phyloP scores from a whole-genome alignment of 2,113 vertebrate genomes.

The Tetraodon nigroviridis region DNA sequence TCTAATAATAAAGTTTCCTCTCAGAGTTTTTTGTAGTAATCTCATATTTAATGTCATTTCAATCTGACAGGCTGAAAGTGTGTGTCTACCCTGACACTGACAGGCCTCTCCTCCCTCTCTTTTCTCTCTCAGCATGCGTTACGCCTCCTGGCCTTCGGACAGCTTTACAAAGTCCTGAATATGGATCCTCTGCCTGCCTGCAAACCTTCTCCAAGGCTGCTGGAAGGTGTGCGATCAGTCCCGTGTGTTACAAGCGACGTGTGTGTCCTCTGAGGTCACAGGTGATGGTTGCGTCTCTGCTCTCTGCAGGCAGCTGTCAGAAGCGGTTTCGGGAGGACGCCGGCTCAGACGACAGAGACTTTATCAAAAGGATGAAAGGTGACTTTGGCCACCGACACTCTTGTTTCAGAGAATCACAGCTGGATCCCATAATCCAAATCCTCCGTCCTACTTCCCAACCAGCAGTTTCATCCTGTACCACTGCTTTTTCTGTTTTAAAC shows the following conservation, averaged over 20 bases:
- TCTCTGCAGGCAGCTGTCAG: constrained; percentile 70
- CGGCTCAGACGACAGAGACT: constrained; percentile 86
- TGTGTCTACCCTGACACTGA: constrained; percentile 13
- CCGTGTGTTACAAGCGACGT: not conserved
- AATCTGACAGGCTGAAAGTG: not conserved
- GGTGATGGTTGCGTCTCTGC: constrained; percentile 1
- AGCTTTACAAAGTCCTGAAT: constrained; percentile 64
- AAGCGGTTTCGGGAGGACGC: constrained; percentile 89
- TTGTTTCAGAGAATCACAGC: constrained; percentile 2
- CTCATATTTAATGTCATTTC: not conserved
- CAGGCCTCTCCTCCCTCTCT: constrained; percentile 13
- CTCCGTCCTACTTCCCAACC: constrained; percentile 1
- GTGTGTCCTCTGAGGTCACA: not conserved
- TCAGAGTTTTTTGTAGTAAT: no score
- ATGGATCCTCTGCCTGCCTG: constrained; percentile 62
- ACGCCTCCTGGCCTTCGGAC: constrained; percentile 67
- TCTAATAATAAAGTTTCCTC: no score
- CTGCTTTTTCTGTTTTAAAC: no score
- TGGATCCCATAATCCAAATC: not conserved
- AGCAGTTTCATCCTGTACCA: not conserved
- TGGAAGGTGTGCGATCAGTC: constrained; percentile 44
- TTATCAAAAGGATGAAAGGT: constrained; percentile 94
- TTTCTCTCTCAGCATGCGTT: constrained; percentile 60
- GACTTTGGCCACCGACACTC: constrained; percentile 55
- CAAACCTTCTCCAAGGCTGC: constrained; percentile 35